Evolutionary conservation across 1,140 invertebrate species (phyloP), one percentile per base, ranked within the genome.

Genomic region (Papilio helenus): DNA sequence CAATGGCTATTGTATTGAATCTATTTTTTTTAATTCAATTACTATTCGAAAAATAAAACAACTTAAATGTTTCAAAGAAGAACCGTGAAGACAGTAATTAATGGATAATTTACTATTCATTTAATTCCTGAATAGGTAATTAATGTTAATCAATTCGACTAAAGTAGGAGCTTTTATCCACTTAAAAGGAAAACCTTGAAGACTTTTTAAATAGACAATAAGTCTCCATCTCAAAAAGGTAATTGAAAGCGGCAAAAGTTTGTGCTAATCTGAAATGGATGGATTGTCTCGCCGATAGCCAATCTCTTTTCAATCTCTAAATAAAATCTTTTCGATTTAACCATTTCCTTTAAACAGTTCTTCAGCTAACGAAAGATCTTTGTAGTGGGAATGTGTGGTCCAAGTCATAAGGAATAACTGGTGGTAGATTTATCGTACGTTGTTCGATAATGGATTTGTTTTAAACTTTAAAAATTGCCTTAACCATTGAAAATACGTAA

Each of bases 261-360:
- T 49, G 42, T 49, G 49, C 26, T 76, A 76, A 58, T 58, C 74
- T 29, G 49, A 58, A 76, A n/a, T 74, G n/a, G 72, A 74, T 23
- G 72, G 72, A 74, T 74, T 14, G n/a, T 29, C 23, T 58, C 49
- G 46, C 51, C 49, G 74, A 58, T 51, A 39, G 74, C 49, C 74
- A 76, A 76, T 76, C 74, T 23, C 51, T 16, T 7, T 58, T 39
- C 20, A 49, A 76, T 76, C 74, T 58, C 49, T 39, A 58, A 76
- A 76, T 76, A 76, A 76, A 76, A 76, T 58, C 51, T 76, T 58
- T 58, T 29, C 74, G 74, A 76, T 76, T 76, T 58, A 76, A 55
- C 74, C 23, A 58, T 76, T 76, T 76, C 74, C 74, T 58, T 76
- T 76, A 58, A 74, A 74, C 51, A 76, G 34, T 76, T 76, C 49